Base-by-base conservation (phyloP, 1,140 invertebrate genomes). In the Drosophila auraria region DNA sequence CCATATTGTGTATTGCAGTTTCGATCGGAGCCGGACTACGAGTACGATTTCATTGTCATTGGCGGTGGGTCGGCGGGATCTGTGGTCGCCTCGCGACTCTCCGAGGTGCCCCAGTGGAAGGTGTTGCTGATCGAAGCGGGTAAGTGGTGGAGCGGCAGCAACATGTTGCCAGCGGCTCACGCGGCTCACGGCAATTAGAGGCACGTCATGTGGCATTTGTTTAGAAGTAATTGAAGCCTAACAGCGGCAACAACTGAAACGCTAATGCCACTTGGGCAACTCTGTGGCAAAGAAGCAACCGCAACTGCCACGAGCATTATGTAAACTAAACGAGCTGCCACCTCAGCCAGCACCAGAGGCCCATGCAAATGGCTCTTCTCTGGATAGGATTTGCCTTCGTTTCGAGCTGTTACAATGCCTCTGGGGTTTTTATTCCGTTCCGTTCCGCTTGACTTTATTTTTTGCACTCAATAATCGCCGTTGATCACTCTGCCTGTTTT, bases 1-100 rank as follows among this genome's bases (percentile, higher is more conserved):
- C 27, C 38, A 38, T 56, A 33, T 69, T 42, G 17, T 25, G 25
- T 25, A 86, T 93, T 50, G 27, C 86, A 96, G 94, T 94, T 93
- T 73, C 93, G 94, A 23, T 93, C 93, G 4, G 93, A 95, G 60
- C 95, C 95, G 83, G 95, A 95, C 82, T 94, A 94, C 3, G 95
- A 95, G 80, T 97, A 97, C 93, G 97, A 97, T 93, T 97, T 97
- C 93, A 96, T 97, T 73, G 95, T 97, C 25, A 96, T 98, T 60
- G 98, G 98, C 2, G 97, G 96, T 5, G 98, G 98, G 1, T 97
- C 97, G 14, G 97, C 96, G 0, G 97, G 97, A 9, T 95, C 96
- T 17, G 97, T 97, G 27, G 96, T 97, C 12, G 97, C 97, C 7
- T 96, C 97, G 5, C 95, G 97, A 45, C 94, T 98, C 30, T 96